These are phyloP conservation scores for Ageneiosus marmoratus DNA, from an alignment of 2,113 vertebrate species.

Conservation along the genomic window DNA sequence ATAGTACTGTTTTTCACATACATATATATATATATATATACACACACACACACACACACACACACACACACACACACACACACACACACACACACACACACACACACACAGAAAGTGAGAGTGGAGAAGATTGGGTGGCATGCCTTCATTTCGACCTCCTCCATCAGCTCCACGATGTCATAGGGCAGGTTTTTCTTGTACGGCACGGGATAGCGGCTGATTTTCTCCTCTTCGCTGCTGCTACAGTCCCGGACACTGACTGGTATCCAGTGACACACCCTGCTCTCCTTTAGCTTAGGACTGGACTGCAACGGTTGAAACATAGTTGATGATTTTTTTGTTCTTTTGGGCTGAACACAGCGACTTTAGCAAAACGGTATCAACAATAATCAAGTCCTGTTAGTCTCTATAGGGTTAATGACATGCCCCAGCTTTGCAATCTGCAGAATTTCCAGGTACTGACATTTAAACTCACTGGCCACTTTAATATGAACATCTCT, in stretches of 20 bases:
- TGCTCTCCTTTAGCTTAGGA: slow-evolving; percentile 10
- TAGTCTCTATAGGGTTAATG: not conserved
- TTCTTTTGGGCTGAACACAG: not conserved
- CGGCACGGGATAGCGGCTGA: slow-evolving; percentile 77
- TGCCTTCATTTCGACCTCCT: slow-evolving; percentile 82
- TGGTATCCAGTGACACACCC: not conserved
- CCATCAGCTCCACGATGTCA: slow-evolving; percentile 83
- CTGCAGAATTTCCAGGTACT: not conserved
- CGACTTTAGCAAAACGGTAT: not conserved
- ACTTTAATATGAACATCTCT: not conserved
- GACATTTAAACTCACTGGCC: not conserved
- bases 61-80: not conserved
- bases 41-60: not conserved
- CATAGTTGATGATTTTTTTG: not conserved
- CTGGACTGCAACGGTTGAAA: slow-evolving; percentile 30
- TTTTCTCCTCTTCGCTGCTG: slow-evolving; percentile 53
- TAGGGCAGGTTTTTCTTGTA: slow-evolving; percentile 80
- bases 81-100: not conserved
- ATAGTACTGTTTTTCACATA: not conserved
- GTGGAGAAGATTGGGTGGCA: not conserved
- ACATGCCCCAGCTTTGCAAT: not conserved
- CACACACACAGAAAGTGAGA: not conserved
- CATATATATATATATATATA: not conserved
- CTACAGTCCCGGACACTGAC: slow-evolving; percentile 44
- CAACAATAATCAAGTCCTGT: not conserved